A percentile compares a stretch with the other conserved stretches of the same genome.
phyloP scores from a whole-genome alignment of 2,888 invertebrate species.

The Andrena minutula region DNA sequence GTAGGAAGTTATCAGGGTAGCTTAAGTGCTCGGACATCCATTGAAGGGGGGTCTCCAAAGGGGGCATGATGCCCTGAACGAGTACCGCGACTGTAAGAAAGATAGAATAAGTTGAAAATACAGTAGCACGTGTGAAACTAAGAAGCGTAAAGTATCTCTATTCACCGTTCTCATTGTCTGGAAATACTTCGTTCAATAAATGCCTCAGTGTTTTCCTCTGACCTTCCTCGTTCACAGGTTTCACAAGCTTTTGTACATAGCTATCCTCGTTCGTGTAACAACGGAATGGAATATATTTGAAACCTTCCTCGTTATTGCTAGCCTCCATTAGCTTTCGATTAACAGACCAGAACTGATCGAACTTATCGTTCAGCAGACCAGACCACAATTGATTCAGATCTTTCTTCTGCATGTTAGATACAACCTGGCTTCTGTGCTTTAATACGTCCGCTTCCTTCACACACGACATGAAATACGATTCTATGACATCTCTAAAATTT shows the following conservation, averaged over 20 bases:
- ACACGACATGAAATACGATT: conserved; percentile 97
- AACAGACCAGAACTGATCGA: conserved; percentile 99
- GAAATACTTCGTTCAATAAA: conserved; percentile 90
- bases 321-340: conserved; percentile 98
- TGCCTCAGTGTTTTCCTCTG: conserved; percentile 90
- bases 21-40: conserved; percentile 99
- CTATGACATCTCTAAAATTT: conserved; percentile 92
- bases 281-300: conserved; percentile 95
- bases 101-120: conserved; percentile 6
- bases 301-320: conserved; percentile 91
- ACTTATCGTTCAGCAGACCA: conserved; percentile 97
- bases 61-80: conserved; percentile 96
- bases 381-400: conserved; percentile 99
- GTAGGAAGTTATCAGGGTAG: conserved; percentile 99
- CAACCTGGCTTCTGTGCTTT: conserved; percentile 96
- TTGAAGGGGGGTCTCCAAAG: conserved; percentile 95
- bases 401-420: conserved; percentile 96
- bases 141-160: conserved; percentile 9
- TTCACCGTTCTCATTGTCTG: conserved; percentile 86
- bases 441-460: conserved; percentile 99
- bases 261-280: conserved; percentile 90
- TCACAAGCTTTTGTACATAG: conserved; percentile 91
- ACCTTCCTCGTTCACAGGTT: conserved; percentile 91
- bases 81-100: conserved; percentile 88
- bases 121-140: neutral